Evolutionary conservation across 2,797 vertebrate genomes (phyloP).

Genomic region (Channallabes apus): DNA sequence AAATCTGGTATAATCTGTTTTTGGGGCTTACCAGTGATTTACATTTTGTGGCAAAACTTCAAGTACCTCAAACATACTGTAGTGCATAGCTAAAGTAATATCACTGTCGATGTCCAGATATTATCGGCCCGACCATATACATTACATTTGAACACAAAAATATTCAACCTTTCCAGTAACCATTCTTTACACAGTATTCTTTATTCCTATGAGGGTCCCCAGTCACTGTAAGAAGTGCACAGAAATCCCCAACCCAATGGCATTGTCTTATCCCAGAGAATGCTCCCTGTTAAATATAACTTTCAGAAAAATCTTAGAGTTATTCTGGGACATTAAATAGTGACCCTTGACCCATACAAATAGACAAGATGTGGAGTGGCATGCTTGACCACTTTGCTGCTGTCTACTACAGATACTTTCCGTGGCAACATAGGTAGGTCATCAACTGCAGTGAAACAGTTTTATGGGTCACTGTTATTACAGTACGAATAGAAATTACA

Average conservation of each 20-base stretch:
- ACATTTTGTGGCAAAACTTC: background rate
- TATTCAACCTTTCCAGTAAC: background rate
- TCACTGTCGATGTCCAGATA: no score
- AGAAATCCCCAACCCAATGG: background rate
- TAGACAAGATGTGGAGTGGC: background rate
- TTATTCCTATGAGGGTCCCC: background rate
- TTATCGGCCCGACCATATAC: no score
- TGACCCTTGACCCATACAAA: background rate
- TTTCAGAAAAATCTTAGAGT: background rate
- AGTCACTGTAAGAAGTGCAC: background rate
- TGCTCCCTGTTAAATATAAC: background rate
- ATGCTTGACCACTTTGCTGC: background rate
- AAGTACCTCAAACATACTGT: background rate
- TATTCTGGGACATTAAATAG: background rate
- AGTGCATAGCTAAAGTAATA: no score
- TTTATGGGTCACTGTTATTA: conserved; percentile 8
- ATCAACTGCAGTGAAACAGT: background rate
- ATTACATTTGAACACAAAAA: no score
- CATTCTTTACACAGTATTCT: background rate
- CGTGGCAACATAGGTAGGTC: background rate
- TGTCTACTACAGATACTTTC: background rate
- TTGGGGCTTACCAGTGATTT: background rate
- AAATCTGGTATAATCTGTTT: background rate
- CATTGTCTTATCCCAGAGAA: background rate
- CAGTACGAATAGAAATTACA: background rate